Percentiles rank a stretch among this genome's conserved stretches.
Evolutionary conservation across 2,113 vertebrate species (phyloP).

Genomic region (Coreoperca whiteheadi): DNA sequence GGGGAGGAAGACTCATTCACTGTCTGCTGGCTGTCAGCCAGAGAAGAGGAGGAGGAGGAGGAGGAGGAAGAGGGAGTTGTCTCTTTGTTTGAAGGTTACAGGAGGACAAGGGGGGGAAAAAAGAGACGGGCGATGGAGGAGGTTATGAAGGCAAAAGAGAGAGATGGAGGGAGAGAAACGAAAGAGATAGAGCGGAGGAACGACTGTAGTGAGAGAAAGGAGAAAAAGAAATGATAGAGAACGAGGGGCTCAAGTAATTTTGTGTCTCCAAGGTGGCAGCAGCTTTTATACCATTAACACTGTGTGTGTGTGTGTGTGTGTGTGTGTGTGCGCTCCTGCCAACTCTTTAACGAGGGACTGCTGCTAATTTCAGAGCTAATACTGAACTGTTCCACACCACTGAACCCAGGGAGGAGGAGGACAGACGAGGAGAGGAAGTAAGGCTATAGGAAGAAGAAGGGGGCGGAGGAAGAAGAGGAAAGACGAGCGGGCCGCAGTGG

Average conservation of each 20-base stretch:
- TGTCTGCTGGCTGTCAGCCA: conserved; percentile 57
- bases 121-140: neutral
- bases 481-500: conserved; percentile 68
- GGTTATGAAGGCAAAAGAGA: conserved; percentile 20
- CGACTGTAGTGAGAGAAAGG: conserved; percentile 1
- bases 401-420: conserved; percentile 87
- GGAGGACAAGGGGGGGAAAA: conserved; percentile 43
- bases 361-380: conserved; percentile 99
- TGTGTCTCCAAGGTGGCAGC: conserved; percentile 83
- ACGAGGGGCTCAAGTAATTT: conserved; percentile 82
- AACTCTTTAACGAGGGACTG: conserved; percentile 94
- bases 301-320: conserved; percentile 42
- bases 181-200: neutral
- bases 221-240: conserved; percentile 46
- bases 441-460: conserved; percentile 57
- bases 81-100: conserved; percentile 62
- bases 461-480: conserved; percentile 79
- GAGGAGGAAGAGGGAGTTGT: conserved; percentile 18
- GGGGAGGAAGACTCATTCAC: conserved; percentile 53
- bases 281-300: conserved; percentile 89
- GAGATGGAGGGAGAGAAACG: neutral
- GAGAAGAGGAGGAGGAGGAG: conserved; percentile 15
- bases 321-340: conserved; percentile 76
- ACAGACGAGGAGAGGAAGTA: neutral
- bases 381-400: conserved; percentile 92